phyloP scores from a whole-genome alignment of 2,888 invertebrate genomes.

The Drosophila suboccidentalis region DNA sequence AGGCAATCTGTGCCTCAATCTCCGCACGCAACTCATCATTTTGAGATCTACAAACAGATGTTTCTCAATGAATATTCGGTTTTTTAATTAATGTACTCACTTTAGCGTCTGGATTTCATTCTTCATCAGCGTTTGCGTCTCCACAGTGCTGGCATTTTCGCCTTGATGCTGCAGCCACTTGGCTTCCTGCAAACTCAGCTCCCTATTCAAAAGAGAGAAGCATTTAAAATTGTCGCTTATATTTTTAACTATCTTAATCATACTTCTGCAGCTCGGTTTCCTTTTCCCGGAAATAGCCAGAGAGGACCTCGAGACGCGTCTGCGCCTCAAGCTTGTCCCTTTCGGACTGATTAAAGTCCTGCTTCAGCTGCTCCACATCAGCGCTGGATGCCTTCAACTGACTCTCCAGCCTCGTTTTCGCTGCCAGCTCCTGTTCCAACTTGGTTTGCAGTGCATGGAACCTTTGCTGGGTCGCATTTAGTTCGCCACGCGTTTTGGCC shows the following conservation, averaged over 20 bases:
- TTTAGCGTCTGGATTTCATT: constrained; percentile 93
- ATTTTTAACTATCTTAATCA: too few relatives aligned
- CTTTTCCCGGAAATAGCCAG: constrained; percentile 95
- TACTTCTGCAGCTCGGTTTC: constrained; percentile 95
- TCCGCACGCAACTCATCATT: constrained; percentile 91
- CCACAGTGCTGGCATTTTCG: constrained; percentile 92
- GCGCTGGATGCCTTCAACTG: constrained; percentile 85
- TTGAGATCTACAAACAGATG: constrained; percentile 84
- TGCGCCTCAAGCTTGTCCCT: constrained; percentile 91
- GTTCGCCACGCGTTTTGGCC: constrained; percentile 88
- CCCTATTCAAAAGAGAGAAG: constrained; percentile 86
- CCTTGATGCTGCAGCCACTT: constrained; percentile 93
- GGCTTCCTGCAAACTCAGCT: constrained; percentile 91
- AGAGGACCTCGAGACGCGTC: constrained; percentile 93
- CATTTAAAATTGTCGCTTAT: neutral
- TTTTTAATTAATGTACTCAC: constrained; percentile 85
- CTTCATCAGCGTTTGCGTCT: constrained; percentile 91
- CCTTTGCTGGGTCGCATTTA: constrained; percentile 87
- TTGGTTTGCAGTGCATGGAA: constrained; percentile 86
- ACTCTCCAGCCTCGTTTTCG: constrained; percentile 86
- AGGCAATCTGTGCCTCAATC: constrained; percentile 93
- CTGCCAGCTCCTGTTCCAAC: constrained; percentile 85
- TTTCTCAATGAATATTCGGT: neutral
- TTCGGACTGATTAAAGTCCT: constrained; percentile 89
- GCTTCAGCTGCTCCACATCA: constrained; percentile 87